phyloP scores from a whole-genome alignment of 2,888 invertebrate species.

The Adineta ricciae region DNA sequence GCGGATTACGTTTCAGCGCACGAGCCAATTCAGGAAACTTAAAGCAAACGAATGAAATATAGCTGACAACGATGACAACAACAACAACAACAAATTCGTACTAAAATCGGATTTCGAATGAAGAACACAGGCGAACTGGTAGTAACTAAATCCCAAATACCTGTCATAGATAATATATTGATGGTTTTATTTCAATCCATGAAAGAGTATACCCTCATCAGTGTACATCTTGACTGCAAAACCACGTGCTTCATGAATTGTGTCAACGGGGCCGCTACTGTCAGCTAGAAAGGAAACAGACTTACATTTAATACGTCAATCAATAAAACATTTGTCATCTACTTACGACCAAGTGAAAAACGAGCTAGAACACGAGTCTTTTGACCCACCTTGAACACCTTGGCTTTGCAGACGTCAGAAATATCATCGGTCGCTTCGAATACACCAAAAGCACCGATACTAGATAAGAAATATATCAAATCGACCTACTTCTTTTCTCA shows the following conservation, averaged over 20 bases:
- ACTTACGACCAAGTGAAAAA: too few species aligned
- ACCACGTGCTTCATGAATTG: too few species aligned
- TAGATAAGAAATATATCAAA: too few species aligned
- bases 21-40: conserved; percentile 85
- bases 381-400: conserved; percentile 51
- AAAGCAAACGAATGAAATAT: conserved; percentile 34
- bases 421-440: conserved; percentile 54
- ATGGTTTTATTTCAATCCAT: too few species aligned
- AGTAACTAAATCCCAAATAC: conserved; percentile 74
- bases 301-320: too few species aligned
- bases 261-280: conserved; percentile 79
- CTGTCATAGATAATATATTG: too few species aligned
- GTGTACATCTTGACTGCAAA: conserved; percentile 81
- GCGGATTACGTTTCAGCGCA: conserved; percentile 89
- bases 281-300: conserved; percentile 42
- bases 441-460: conserved; percentile 52
- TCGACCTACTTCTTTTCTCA: too few species aligned
- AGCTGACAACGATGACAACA: not conserved
- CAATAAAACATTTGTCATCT: too few species aligned
- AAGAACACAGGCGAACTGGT: conserved; percentile 82
- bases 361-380: conserved; percentile 47
- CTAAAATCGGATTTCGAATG: conserved; percentile 66
- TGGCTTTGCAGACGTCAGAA: conserved; percentile 50
- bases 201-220: conserved; percentile 48
- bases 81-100: conserved; percentile 34